These are phyloP conservation scores for Hafferia zeledoni DNA, from an alignment of 2,797 vertebrate genomes.

Conservation along the genomic window DNA sequence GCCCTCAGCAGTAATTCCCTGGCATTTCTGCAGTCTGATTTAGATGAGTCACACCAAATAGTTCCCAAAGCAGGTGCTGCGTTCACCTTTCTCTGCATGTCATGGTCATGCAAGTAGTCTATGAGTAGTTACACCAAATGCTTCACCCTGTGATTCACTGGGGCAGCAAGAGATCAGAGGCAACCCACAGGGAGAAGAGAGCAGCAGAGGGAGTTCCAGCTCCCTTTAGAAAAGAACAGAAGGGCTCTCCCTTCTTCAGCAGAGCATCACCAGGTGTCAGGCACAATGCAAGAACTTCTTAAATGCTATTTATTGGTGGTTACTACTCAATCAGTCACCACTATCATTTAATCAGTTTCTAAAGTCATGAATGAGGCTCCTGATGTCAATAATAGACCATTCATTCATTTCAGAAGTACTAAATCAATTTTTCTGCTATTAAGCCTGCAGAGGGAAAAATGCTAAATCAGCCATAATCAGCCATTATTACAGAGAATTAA, in stretches of 20 bases:
- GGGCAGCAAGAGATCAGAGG: not conserved
- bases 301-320: not conserved
- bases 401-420: not conserved
- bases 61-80: not conserved
- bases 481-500: not conserved
- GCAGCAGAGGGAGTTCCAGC: not conserved
- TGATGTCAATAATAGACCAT: not conserved
- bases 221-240: not conserved
- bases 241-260: not conserved
- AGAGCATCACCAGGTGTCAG: not conserved
- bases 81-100: not conserved
- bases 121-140: not conserved
- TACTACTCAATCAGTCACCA: not conserved
- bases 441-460: not conserved
- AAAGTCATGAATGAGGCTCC: not conserved
- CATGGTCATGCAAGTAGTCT: not conserved
- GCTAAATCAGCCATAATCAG: not conserved
- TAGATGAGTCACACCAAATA: not conserved
- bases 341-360: not conserved
- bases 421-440: not conserved
- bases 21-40: not conserved
- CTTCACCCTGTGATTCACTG: not conserved
- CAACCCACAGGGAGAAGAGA: not conserved
- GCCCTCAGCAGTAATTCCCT: not conserved
- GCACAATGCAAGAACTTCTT: not conserved